phyloP scores from a whole-genome alignment of 2,888 invertebrate genomes.

The Pollenia labialis region DNA sequence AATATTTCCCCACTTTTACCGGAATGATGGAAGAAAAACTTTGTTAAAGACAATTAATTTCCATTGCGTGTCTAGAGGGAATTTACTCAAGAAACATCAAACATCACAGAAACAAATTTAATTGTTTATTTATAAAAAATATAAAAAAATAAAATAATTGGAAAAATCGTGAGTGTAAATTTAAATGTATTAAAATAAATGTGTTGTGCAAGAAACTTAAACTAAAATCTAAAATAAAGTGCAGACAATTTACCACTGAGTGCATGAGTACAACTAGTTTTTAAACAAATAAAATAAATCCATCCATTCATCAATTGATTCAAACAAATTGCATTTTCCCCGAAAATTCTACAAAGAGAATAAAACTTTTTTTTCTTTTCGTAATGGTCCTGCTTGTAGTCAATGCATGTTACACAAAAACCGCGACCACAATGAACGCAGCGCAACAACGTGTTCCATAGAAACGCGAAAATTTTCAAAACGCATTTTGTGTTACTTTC shows the following conservation, averaged over 20 bases:
- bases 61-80: constrained; percentile 72
- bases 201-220: not conserved
- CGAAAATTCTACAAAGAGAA: constrained; percentile 60
- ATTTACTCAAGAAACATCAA: constrained; percentile 20
- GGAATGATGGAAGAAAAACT: constrained; percentile 26
- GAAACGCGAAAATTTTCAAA: constrained; percentile 67
- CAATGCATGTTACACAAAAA: constrained; percentile 68
- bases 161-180: not conserved
- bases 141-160: constrained; percentile 14
- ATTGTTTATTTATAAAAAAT: constrained; percentile 33
- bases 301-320: constrained; percentile 42
- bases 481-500: constrained; percentile 52
- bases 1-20: constrained; percentile 37
- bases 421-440: constrained; percentile 74
- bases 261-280: constrained; percentile 1
- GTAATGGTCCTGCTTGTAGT: constrained; percentile 26
- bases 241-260: constrained; percentile 20
- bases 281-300: constrained; percentile 46
- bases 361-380: constrained; percentile 15
- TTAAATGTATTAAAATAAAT: constrained; percentile 22
- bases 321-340: constrained; percentile 56
- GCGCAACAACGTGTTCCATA: constrained; percentile 73
- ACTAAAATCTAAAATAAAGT: constrained; percentile 39
- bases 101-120: constrained; percentile 6
- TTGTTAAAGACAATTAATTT: constrained; percentile 73